Evolutionary conservation across 2,797 vertebrate species (phyloP).

Genomic region (Protonibea diacanthus): DNA sequence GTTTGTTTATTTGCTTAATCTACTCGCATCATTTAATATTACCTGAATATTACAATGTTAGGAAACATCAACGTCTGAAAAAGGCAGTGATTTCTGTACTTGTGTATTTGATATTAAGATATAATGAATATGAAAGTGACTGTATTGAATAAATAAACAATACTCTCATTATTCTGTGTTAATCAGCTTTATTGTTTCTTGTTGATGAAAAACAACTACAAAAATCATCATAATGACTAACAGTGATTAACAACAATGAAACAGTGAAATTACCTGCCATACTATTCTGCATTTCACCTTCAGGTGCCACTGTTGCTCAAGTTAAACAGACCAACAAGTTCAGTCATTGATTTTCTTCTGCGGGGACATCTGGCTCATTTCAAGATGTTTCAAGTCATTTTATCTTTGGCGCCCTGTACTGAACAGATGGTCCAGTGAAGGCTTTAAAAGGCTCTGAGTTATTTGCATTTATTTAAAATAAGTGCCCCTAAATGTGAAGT

Average conservation of each 20-base stretch:
- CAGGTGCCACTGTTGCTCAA: constrained; percentile 40
- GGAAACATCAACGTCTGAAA: not conserved
- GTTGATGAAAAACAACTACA: not conserved
- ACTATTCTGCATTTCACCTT: not conserved
- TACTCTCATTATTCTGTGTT: constrained; percentile 25
- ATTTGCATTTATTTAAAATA: constrained; percentile 26
- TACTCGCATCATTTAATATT: constrained; percentile 30
- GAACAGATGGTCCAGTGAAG: constrained; percentile 26
- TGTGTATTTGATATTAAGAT: constrained; percentile 41
- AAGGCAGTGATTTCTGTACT: constrained; percentile 10
- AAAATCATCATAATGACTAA: not conserved
- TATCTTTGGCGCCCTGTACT: not conserved
- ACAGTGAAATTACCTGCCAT: not conserved
- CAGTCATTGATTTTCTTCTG: constrained; percentile 18
- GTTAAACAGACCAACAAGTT: not conserved
- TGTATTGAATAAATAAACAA: constrained; percentile 64
- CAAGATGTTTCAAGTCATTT: constrained; percentile 33
- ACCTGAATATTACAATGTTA: constrained; percentile 20
- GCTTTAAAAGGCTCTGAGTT: not conserved
- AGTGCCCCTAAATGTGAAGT: not conserved
- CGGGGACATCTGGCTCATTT: constrained; percentile 25
- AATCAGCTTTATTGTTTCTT: not conserved
- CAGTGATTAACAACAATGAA: too few species aligned
- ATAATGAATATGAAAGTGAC: constrained; percentile 54
- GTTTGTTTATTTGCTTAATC: constrained; percentile 43